Percentiles rank a stretch among this genome's conserved stretches.
phyloP scores from a whole-genome alignment of 2,888 invertebrate species.

The Melanotus villosus region DNA sequence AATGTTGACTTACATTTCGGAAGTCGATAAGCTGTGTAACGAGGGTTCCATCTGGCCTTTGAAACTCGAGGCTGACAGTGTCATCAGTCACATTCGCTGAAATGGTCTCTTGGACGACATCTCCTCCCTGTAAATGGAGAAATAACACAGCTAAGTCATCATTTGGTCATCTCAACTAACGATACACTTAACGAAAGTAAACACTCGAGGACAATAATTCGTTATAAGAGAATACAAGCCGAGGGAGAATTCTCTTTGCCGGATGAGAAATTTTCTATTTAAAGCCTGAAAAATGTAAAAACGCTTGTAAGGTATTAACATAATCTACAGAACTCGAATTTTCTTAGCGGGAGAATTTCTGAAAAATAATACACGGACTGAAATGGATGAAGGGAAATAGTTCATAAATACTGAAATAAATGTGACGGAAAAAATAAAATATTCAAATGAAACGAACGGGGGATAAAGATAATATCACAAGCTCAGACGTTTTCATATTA shows the following conservation, averaged over 20 bases:
- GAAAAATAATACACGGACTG: neutral
- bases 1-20: constrained; percentile 82
- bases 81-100: constrained; percentile 93
- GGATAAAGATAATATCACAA: neutral
- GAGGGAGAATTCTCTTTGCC: neutral
- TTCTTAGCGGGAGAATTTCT: neutral
- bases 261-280: constrained; percentile 9
- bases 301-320: constrained; percentile 16
- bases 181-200: constrained; percentile 35
- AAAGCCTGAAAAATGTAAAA: constrained; percentile 7
- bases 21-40: constrained; percentile 95
- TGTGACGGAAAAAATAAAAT: neutral
- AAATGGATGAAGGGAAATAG: neutral
- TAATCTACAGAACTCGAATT: constrained; percentile 4
- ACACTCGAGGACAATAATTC: constrained; percentile 24
- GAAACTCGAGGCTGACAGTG: constrained; percentile 89
- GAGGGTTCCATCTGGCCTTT: constrained; percentile 91
- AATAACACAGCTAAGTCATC: constrained; percentile 47
- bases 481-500: too few relatives aligned
- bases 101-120: constrained; percentile 93
- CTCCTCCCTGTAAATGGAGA: constrained; percentile 83
- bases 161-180: constrained; percentile 32
- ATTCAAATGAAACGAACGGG: neutral
- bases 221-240: neutral
- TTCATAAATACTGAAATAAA: neutral